Evolutionary conservation across 2,888 invertebrate species (phyloP).

Genomic region (Rhamnusium bicolor): DNA sequence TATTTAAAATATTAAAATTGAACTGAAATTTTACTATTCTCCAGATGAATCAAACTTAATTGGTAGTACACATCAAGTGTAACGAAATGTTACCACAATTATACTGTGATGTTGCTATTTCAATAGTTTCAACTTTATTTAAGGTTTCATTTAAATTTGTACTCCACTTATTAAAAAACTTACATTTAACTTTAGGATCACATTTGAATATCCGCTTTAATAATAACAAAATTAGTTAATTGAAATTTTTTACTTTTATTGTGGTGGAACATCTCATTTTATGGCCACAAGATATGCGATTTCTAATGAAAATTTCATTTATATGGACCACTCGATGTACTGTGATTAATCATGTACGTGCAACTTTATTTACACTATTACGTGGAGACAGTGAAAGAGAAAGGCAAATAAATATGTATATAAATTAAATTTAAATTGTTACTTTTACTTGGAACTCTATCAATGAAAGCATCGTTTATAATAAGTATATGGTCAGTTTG

Average conservation of each 20-base stretch:
- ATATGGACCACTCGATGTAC: slow-evolving; percentile 4
- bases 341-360: neutral
- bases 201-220: too few species aligned
- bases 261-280: neutral
- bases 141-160: too few species aligned
- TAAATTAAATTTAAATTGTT: slow-evolving; percentile 21
- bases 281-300: neutral
- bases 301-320: neutral
- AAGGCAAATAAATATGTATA: slow-evolving; percentile 11
- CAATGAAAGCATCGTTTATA: slow-evolving; percentile 7
- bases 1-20: too few species aligned
- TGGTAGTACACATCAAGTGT: too few species aligned
- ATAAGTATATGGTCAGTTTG: neutral
- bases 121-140: too few species aligned
- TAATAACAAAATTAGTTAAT: neutral
- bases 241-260: neutral
- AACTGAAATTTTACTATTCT: too few species aligned
- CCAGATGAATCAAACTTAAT: too few species aligned
- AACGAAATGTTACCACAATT: too few species aligned
- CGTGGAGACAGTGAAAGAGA: slow-evolving; percentile 19
- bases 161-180: too few species aligned
- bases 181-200: too few species aligned
- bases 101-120: too few species aligned
- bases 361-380: neutral
- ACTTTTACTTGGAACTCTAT: slow-evolving; percentile 17